Percentiles rank a stretch among this genome's conserved stretches.
Conservation (phyloP, 2,888 invertebrate species). For the Andrena bucephala region DNA sequence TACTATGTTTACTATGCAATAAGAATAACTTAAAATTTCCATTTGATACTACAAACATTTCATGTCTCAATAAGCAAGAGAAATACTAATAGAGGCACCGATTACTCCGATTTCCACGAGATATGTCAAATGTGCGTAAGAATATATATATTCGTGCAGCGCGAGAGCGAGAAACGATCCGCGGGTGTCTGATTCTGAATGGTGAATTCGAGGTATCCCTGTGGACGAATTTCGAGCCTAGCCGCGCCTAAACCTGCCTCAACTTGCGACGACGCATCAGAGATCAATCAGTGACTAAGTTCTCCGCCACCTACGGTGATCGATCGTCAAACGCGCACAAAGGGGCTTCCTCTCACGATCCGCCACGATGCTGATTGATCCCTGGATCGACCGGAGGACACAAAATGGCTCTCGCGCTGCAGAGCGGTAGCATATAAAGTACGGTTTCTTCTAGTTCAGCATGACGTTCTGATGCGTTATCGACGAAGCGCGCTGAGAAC, state of each 20-base stretch:
- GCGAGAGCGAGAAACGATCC: conserved; percentile 71
- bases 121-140: conserved; percentile 28
- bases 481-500: conserved; percentile 52
- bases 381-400: conserved; percentile 42
- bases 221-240: conserved; percentile 53
- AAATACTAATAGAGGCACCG: not conserved
- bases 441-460: conserved; percentile 41
- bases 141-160: conserved; percentile 68
- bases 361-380: conserved; percentile 44
- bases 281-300: conserved; percentile 53
- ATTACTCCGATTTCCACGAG: conserved; percentile 76
- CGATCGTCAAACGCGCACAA: not conserved
- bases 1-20: not conserved
- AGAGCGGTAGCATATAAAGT: conserved; percentile 45
- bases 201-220: conserved; percentile 27
- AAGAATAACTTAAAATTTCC: not conserved
- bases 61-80: not conserved
- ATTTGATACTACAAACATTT: not conserved
- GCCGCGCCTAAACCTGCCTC: conserved; percentile 61
- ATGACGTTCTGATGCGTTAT: conserved; percentile 69
- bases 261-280: conserved; percentile 43
- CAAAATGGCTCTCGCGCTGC: conserved; percentile 75
- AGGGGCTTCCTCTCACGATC: not conserved
- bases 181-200: conserved; percentile 38
- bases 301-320: not conserved